These are phyloP conservation scores for Eulacestoma nigropectus DNA, from an alignment of 2,113 vertebrate species.

Conservation along the genomic window DNA sequence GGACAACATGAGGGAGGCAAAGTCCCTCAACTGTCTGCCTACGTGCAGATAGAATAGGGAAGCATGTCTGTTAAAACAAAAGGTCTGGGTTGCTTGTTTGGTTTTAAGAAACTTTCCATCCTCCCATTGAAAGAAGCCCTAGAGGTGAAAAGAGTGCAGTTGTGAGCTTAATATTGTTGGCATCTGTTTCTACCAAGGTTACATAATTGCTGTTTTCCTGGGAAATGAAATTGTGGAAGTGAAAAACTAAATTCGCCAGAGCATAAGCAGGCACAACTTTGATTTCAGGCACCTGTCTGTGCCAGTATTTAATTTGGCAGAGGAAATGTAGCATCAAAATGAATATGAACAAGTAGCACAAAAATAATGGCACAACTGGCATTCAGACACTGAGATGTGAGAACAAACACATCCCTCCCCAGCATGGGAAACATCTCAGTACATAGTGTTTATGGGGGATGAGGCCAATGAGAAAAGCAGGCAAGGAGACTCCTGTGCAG, in stretches of 20 bases:
- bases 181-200: not conserved
- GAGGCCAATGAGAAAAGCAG: not conserved
- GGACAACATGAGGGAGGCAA: not conserved
- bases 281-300: conserved; percentile 52
- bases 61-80: conserved; percentile 41
- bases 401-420: not conserved
- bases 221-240: conserved; percentile 55
- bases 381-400: not conserved
- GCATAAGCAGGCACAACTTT: conserved; percentile 35
- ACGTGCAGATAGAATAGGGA: not conserved
- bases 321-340: conserved; percentile 14
- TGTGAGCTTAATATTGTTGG: conserved; percentile 20
- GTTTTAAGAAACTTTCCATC: conserved; percentile 55
- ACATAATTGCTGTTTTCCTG: conserved; percentile 49
- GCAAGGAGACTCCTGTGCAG: not conserved
- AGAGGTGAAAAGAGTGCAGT: not conserved
- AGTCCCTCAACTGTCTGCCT: not conserved
- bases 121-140: conserved; percentile 39
- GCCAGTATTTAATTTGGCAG: conserved; percentile 57
- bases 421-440: not conserved
- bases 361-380: conserved; percentile 37
- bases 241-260: conserved; percentile 7
- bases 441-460: not conserved
- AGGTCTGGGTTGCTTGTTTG: conserved; percentile 16
- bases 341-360: conserved; percentile 11